Percentiles rank a stretch among this genome's conserved stretches.
Conservation (phyloP, 2,797 vertebrate species). For the Echeneis naucrates region DNA sequence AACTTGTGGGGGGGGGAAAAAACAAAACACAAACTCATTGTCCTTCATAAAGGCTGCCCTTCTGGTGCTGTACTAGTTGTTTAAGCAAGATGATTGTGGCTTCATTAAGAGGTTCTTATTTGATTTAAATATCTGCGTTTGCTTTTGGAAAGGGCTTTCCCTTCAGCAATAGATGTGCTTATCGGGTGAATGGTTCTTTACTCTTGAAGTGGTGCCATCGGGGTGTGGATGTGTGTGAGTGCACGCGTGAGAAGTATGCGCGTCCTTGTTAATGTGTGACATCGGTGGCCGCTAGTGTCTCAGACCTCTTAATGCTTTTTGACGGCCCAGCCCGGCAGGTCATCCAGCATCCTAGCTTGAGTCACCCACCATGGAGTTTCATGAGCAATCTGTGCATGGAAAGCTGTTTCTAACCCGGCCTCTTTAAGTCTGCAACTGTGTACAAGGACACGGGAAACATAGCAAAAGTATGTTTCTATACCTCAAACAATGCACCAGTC, state of each 20-base stretch:
- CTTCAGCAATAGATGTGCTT: slow-evolving; percentile 5
- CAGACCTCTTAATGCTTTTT: slow-evolving; percentile 58
- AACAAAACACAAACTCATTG: not conserved
- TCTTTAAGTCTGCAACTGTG: slow-evolving; percentile 1
- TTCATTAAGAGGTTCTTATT: slow-evolving; percentile 1
- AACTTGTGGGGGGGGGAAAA: too few species aligned
- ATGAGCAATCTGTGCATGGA: slow-evolving; percentile 12
- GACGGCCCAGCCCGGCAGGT: slow-evolving; percentile 63
- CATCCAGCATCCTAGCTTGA: slow-evolving; percentile 51
- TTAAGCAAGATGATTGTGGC: not conserved
- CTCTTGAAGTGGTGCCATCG: slow-evolving; percentile 34
- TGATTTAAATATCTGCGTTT: slow-evolving; percentile 6
- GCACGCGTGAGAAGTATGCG: slow-evolving; percentile 1
- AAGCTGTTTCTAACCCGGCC: slow-evolving; percentile 2
- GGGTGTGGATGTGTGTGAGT: slow-evolving; percentile 13
- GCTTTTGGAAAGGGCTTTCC: slow-evolving; percentile 17
- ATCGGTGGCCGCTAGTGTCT: slow-evolving; percentile 30
- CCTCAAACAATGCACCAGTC: not conserved
- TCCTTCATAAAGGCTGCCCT: slow-evolving; percentile 22
- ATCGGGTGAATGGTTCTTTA: slow-evolving; percentile 16
- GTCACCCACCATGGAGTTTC: slow-evolving; percentile 17
- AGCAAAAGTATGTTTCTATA: not conserved
- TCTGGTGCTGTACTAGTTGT: slow-evolving; percentile 1
- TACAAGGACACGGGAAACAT: not conserved
- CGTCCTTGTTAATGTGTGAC: slow-evolving; percentile 36